These are phyloP conservation scores for Scaptomyza montana DNA, from an alignment of 1,140 invertebrate genomes.

Conservation along the genomic window DNA sequence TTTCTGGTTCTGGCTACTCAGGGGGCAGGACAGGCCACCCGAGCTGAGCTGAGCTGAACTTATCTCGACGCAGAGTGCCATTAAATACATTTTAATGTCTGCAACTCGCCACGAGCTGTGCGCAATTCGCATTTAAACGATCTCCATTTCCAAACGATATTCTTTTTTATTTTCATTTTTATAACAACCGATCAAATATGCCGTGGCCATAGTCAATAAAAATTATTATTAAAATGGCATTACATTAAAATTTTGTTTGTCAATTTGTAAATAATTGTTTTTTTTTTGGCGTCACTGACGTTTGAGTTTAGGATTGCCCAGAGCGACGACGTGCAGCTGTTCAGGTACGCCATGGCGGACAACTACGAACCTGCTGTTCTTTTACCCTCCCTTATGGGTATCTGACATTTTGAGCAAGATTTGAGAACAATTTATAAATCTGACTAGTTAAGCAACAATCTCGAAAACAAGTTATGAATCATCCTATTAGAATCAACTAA, in stretches of 20 bases:
- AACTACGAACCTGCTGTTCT: background rate
- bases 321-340: conserved; percentile 67
- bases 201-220: conserved; percentile 43
- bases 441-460: background rate
- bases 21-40: conserved; percentile 7
- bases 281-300: conserved; percentile 35
- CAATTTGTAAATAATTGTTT: background rate
- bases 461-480: conserved; percentile 1
- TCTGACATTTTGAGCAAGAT: background rate
- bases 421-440: background rate
- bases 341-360: conserved; percentile 57
- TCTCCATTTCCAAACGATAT: conserved; percentile 25
- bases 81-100: conserved; percentile 70
- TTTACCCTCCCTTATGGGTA: background rate
- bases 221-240: conserved; percentile 50
- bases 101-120: conserved; percentile 7
- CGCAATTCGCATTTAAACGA: conserved; percentile 73
- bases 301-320: conserved; percentile 43
- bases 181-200: conserved; percentile 25
- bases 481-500: conserved; percentile 5
- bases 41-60: background rate
- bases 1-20: too few species aligned
- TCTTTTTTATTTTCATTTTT: conserved; percentile 37
- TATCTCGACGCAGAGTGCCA: conserved; percentile 26
- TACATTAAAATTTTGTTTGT: conserved; percentile 23